phyloP scores from a whole-genome alignment of 2,888 invertebrate genomes.

The Pandemis cinnamomeana region DNA sequence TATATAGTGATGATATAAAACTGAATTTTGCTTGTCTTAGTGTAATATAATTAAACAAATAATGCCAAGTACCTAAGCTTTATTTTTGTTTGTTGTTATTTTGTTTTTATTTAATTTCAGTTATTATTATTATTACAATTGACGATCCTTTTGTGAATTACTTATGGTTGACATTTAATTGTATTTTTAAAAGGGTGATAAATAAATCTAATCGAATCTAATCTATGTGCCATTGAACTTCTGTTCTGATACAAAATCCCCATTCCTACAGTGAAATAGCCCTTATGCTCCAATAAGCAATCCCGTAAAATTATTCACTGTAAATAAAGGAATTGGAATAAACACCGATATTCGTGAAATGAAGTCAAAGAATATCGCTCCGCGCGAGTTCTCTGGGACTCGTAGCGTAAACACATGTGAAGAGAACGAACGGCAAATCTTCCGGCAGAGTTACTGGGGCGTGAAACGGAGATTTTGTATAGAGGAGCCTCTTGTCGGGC shows the following conservation, averaged over 20 bases:
- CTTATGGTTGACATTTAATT: no score
- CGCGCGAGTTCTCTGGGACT: conserved; percentile 48
- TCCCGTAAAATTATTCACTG: conserved; percentile 24
- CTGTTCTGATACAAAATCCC: not conserved
- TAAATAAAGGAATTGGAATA: conserved; percentile 33
- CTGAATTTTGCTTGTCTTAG: no score
- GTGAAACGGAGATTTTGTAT: conserved; percentile 70
- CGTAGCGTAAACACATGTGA: conserved; percentile 57
- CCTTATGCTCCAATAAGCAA: conserved; percentile 19
- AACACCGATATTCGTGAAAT: conserved; percentile 43
- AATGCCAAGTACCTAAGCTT: no score
- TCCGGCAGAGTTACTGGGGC: conserved; percentile 64
- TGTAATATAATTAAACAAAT: no score
- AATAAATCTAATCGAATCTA: no score
- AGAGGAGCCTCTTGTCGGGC: conserved; percentile 57
- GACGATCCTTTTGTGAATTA: no score
- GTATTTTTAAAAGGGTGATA: no score
- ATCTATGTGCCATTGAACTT: not conserved
- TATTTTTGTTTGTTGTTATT: no score
- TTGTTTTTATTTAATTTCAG: no score
- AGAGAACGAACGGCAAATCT: conserved; percentile 64
- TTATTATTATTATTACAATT: no score
- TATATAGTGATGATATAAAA: no score
- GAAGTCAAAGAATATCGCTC: conserved; percentile 47
- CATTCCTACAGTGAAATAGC: conserved; percentile 15